Conservation (phyloP, 2,113 vertebrate genomes). For the Cisticola juncidis region DNA sequence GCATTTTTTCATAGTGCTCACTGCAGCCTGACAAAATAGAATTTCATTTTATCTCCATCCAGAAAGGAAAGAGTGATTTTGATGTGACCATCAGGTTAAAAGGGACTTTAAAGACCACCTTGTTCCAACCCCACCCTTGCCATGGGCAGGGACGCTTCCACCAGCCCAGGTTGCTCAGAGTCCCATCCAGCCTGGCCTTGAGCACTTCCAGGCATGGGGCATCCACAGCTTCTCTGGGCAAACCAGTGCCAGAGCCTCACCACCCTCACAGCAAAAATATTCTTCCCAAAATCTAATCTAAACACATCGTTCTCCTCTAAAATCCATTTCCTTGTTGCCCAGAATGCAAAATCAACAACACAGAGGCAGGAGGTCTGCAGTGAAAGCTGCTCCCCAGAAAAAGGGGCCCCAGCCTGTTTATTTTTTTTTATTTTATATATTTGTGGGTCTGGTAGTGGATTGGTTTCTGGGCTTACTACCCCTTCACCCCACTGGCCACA, state of each 20-base stretch:
- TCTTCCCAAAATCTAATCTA: neutral
- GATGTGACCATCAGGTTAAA: neutral
- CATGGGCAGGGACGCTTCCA: neutral
- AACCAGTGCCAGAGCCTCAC: neutral
- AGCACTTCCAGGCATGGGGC: too few species aligned
- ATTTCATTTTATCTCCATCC: neutral
- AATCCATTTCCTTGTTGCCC: too few species aligned
- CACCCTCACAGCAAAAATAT: neutral
- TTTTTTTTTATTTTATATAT: too few species aligned
- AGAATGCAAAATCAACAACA: too few species aligned
- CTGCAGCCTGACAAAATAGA: neutral
- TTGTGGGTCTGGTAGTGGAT: too few species aligned
- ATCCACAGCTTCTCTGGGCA: neutral
- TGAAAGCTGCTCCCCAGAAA: too few species aligned
- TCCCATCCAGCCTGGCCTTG: neutral
- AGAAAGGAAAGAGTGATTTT: neutral
- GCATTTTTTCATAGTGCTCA: neutral
- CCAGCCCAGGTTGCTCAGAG: neutral
- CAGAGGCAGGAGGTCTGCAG: too few species aligned
- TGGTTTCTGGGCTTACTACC: too few species aligned
- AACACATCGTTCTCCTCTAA: neutral
- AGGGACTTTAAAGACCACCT: neutral
- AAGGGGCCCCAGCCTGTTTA: too few species aligned
- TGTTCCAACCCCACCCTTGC: rapidly evolving
- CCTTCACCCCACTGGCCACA: too few species aligned